Evolutionary conservation across 2,113 vertebrate species (phyloP), one percentile per base, ranked within the genome.

Genomic region (Corythaeola cristata): DNA sequence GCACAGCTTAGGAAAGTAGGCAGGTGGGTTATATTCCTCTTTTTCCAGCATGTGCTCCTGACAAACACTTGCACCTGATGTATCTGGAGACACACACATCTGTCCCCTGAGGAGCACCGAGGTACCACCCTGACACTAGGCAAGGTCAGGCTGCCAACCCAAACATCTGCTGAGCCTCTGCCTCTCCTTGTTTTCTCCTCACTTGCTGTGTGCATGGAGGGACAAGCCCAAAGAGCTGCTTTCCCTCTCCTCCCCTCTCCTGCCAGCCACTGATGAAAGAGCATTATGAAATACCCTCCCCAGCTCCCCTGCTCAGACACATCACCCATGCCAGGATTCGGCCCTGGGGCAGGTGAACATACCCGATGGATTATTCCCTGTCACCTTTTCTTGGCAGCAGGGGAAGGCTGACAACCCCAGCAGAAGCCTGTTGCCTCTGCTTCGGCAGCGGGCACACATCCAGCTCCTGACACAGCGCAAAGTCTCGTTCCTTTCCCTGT

Each of bases 271-370:
- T 39, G 35, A 74, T 41, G 44, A 23, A 72, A 47, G 55, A 28
- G 30, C 1, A 0, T 66, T 30, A 50, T 1, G 6, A 59, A 72
- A 71, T 0, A 0, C 1, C 0, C 23, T 66, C 33, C 22, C 21
- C 37, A 66, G 24, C 24, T 24, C 16, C 68, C 58, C 15, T 44
- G 76, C 49, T 68, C 35, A 78, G 50, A 9, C 50, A 37, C 7
- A 24, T 71, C 37, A 33, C 30, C n/a, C 1, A 1, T 0, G 1
- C 24, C 56, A 30, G 44, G 23, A 41, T 37, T 82, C 0, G 0
- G 10, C 35, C 19, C 39, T 33, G 15, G 21, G 18, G 12, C 35
- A 76, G 41, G 32, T 47, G 35, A 82, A 52, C 0, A 2, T 35
- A 26, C 22, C 3, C 0, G 0, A 44, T 22, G 20, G 15, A 32